phyloP scores from a whole-genome alignment of 2,888 invertebrate species.

The Conops quadrifasciatus region DNA sequence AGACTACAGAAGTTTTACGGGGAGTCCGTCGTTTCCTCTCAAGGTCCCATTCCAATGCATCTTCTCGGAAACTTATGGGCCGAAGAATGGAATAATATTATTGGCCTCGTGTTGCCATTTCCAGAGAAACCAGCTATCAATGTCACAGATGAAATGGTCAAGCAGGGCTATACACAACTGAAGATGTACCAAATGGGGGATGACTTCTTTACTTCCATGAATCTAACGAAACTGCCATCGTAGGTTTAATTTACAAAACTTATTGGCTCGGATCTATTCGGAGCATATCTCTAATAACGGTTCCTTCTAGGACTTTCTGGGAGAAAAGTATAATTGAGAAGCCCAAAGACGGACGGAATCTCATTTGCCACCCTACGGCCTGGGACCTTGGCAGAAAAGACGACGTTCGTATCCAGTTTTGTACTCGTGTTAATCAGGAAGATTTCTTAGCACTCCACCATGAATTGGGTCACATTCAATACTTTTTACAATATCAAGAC shows the following conservation, averaged over 20 bases:
- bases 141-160: constrained; percentile 76
- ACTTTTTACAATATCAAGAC: constrained; percentile 73
- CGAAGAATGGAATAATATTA: constrained; percentile 73
- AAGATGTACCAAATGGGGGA: constrained; percentile 87
- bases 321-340: constrained; percentile 84
- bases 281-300: neutral
- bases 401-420: constrained; percentile 81
- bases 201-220: constrained; percentile 84
- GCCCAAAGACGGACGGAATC: constrained; percentile 74
- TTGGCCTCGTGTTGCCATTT: constrained; percentile 74
- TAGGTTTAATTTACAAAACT: too few relatives aligned
- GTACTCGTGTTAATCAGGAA: constrained; percentile 69
- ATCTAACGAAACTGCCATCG: constrained; percentile 79
- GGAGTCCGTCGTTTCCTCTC: neutral
- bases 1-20: neutral
- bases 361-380: constrained; percentile 87
- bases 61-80: constrained; percentile 78
- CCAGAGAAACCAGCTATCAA: constrained; percentile 76
- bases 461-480: constrained; percentile 76
- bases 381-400: constrained; percentile 86
- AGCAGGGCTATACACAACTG: constrained; percentile 77
- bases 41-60: neutral
- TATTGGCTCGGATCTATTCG: neutral
- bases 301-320: constrained; percentile 75
- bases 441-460: constrained; percentile 72